A percentile compares a stretch with the other conserved stretches of the same genome.
phyloP scores from a whole-genome alignment of 2,888 invertebrate species.

The Eupithecia pulchellata region DNA sequence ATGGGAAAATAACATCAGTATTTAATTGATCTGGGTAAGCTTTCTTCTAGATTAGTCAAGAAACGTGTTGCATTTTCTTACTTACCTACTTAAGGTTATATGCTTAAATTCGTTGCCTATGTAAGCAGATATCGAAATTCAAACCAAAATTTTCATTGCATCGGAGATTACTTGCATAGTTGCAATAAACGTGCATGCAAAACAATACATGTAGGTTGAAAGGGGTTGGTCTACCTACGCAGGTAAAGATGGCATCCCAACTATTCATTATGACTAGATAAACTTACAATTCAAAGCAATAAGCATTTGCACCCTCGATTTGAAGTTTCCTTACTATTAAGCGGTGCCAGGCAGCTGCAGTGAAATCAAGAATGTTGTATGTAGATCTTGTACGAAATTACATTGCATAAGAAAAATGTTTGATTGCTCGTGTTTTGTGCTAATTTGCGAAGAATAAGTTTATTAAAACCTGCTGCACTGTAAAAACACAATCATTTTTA shows the following conservation, averaged over 20 bases:
- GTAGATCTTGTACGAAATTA: conserved; percentile 67
- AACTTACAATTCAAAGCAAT: conserved; percentile 73
- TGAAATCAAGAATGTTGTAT: conserved; percentile 64
- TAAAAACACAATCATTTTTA: conserved; percentile 60
- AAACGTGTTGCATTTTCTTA: background rate
- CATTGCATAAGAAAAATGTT: conserved; percentile 68
- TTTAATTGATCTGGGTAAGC: background rate
- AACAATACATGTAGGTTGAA: background rate
- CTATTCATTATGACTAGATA: conserved; percentile 1
- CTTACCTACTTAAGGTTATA: background rate
- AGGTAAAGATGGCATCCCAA: background rate
- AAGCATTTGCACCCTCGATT: conserved; percentile 64
- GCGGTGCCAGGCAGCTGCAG: conserved; percentile 72
- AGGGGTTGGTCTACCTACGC: background rate
- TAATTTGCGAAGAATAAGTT: conserved; percentile 71
- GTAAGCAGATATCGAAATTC: background rate
- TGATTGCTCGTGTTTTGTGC: conserved; percentile 78
- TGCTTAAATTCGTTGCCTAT: background rate
- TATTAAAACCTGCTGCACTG: conserved; percentile 78
- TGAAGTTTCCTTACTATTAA: conserved; percentile 65
- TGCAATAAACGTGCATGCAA: background rate
- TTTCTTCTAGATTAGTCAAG: conserved; percentile 17
- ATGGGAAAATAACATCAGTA: conserved; percentile 26
- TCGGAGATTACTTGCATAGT: background rate
- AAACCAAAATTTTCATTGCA: background rate